Percentiles rank a stretch among this genome's conserved stretches.
phyloP scores from a whole-genome alignment of 2,113 vertebrate species.

The Sialia sialis region DNA sequence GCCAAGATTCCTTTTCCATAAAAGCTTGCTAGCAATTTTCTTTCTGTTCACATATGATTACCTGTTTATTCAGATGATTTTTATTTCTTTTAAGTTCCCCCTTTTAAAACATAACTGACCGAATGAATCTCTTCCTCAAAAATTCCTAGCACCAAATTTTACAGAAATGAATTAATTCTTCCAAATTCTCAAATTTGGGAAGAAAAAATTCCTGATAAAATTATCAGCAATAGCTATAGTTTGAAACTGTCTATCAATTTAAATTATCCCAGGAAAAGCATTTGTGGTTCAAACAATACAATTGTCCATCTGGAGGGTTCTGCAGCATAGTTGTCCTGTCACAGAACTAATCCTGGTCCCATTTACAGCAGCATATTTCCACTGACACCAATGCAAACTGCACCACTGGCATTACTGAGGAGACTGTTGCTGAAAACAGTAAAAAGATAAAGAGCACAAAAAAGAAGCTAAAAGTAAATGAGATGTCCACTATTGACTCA shows the following conservation, averaged over 20 bases:
- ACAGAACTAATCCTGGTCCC: not conserved
- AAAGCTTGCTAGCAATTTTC: not conserved
- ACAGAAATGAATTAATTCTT: not conserved
- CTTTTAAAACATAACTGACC: not conserved
- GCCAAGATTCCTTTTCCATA: not conserved
- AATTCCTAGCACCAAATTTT: not conserved
- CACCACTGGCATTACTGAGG: not conserved
- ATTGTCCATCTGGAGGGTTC: not conserved
- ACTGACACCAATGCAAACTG: not conserved
- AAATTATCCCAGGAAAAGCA: not conserved
- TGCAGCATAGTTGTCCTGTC: not conserved
- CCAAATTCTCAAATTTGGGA: not conserved
- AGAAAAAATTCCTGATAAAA: not conserved
- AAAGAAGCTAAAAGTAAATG: not conserved
- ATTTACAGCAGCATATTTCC: not conserved
- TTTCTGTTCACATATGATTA: not conserved
- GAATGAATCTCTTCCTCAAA: not conserved
- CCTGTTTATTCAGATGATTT: not conserved
- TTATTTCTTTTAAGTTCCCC: not conserved
- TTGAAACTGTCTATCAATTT: not conserved
- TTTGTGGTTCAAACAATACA: not conserved
- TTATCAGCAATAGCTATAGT: not conserved
- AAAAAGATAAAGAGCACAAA: not conserved
- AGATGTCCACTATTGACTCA: not conserved
- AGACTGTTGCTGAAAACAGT: not conserved